Base-by-base conservation (phyloP, 2,888 invertebrate genomes). In the Selenia dentaria region DNA sequence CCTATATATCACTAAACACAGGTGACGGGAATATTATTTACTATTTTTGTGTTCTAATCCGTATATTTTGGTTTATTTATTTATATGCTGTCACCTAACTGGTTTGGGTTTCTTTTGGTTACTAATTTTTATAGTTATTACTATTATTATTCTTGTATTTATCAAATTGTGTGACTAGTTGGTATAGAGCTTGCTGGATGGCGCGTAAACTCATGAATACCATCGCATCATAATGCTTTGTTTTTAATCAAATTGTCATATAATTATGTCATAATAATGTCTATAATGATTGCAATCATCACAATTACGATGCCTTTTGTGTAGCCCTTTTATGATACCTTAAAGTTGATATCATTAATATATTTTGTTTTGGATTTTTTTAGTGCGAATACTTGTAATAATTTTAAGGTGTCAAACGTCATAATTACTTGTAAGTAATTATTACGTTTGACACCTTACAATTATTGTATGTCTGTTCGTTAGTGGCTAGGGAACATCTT, bases 1-100 rank as follows among this genome's bases (percentile, higher is more conserved):
- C 82, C 89, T 87, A 87, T 91, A 71, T 91, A 90, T 89, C 91
- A 90, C 83, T 91, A 90, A 88, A 85, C 34, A 67, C 90, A 91
- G 91, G 91, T 91, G 91, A 91, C 75, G 86, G 88, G 84, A 83
- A 69, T 82, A 79, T 78, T 79, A 75, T 82, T 22, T 83, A 77
- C 54, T 83, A 67, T 74, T 72, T 71, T 78, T 74, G 70, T 76
- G 50, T 71, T 64, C 64, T 74, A 62, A 67, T 66, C 46, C 63
- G 65, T 56, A 56, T 37, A 42, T 33, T 8, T 40, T 20, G 34
- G 42, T 58, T 42, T 58, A 42, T 37, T 37, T 43, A 54, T 43
- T 43, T 29, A 54, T 45, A 27, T 35, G 51, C 59, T 38, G 44
- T 54, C 50, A 41, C 29, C 16, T 57, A 54, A 54, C 57, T 42